phyloP scores from a whole-genome alignment of 2,113 vertebrate species.

The Tachycineta bicolor region DNA sequence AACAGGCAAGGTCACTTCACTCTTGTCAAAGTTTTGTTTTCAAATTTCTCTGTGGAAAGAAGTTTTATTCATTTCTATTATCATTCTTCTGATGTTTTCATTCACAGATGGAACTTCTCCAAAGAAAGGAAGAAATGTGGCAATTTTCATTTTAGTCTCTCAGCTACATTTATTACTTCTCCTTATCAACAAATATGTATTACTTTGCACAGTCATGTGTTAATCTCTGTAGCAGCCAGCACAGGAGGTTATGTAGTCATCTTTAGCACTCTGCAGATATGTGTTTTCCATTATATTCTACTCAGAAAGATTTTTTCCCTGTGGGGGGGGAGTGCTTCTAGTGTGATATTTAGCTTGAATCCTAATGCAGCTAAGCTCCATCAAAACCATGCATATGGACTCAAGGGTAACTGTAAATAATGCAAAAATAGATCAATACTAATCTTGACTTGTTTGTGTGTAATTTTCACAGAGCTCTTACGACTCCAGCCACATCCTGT shows the following conservation, averaged over 20 bases:
- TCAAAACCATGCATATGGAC: slow-evolving; percentile 23
- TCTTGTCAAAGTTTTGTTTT: neutral
- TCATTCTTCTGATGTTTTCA: neutral
- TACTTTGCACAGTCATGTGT: slow-evolving; percentile 28
- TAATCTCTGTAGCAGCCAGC: neutral
- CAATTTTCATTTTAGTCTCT: neutral
- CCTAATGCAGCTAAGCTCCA: slow-evolving; percentile 31
- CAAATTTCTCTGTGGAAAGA: neutral
- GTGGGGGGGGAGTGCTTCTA: neutral
- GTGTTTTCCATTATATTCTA: neutral
- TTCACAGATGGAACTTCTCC: slow-evolving; percentile 23
- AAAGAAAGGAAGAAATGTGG: neutral
- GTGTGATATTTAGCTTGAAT: slow-evolving; percentile 54
- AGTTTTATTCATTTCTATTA: neutral
- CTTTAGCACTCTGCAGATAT: neutral
- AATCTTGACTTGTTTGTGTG: slow-evolving; percentile 51
- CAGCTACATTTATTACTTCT: neutral
- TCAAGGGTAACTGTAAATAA: slow-evolving; percentile 67
- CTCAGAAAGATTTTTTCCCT: slow-evolving; percentile 17
- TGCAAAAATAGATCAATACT: slow-evolving; percentile 66
- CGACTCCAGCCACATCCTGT: neutral
- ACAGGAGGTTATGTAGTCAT: neutral
- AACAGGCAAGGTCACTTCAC: slow-evolving; percentile 2
- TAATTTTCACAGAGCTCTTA: neutral
- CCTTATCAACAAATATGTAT: slow-evolving; percentile 17